Conservation (phyloP, 2,113 vertebrate genomes). For the Promerops cafer region DNA sequence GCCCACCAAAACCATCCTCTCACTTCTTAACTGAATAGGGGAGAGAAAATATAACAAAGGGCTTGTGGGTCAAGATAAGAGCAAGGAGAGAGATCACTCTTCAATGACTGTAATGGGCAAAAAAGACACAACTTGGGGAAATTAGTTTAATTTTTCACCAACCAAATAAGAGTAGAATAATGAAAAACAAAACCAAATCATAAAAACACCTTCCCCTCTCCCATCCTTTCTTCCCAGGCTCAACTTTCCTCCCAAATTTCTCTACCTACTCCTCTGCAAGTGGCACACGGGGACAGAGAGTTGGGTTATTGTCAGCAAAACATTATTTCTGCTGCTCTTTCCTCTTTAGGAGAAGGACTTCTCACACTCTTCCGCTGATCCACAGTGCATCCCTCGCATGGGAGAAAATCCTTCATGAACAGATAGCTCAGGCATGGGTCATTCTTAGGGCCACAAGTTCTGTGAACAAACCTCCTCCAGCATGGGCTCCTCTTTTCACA, state of each 20-base stretch:
- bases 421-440: too few relatives aligned
- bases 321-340: background rate
- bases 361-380: background rate
- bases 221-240: background rate
- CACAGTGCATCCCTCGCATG: background rate
- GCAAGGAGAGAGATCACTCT: background rate
- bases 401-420: too few relatives aligned
- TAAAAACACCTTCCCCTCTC: background rate
- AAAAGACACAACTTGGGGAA: background rate
- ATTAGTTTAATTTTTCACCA: background rate
- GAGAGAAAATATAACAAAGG: background rate
- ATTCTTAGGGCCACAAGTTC: background rate
- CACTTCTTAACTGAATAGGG: background rate
- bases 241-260: background rate
- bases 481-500: background rate
- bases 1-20: background rate
- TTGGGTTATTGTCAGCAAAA: background rate
- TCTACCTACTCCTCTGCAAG: background rate
- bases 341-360: background rate
- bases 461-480: background rate
- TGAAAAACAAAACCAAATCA: background rate
- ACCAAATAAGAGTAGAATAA: background rate
- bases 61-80: fast-evolving
- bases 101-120: background rate
- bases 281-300: background rate